Conservation (phyloP, 2,113 vertebrate genomes). For the Hippocampus guttulatus region DNA sequence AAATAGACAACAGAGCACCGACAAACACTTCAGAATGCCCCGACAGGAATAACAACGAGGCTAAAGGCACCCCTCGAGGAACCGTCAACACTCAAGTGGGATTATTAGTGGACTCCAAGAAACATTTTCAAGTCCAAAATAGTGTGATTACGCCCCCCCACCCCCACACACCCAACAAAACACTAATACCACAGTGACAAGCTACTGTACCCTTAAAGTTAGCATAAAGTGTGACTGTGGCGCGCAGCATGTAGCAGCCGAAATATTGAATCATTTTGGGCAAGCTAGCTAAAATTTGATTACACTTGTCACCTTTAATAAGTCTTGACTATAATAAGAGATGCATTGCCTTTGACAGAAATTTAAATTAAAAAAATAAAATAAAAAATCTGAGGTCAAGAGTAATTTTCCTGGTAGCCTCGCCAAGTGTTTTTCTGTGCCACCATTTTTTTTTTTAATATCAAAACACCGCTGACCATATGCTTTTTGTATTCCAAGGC, state of each 20-base stretch:
- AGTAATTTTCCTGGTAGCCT: neutral
- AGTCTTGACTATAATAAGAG: neutral
- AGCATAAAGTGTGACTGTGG: neutral
- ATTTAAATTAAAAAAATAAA: no score
- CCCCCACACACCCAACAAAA: no score
- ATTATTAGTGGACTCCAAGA: neutral
- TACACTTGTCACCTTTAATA: neutral
- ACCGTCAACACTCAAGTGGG: neutral
- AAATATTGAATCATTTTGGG: neutral
- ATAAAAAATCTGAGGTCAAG: no score
- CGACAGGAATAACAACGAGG: neutral
- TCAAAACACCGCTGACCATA: neutral
- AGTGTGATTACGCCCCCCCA: neutral
- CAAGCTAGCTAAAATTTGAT: neutral
- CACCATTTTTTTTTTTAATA: neutral
- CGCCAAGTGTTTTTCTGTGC: neutral
- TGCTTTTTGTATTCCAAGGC: conserved; percentile 4
- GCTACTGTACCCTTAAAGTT: neutral
- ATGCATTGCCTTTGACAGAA: neutral
- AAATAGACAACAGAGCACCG: conserved; percentile 1
- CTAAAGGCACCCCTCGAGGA: neutral
- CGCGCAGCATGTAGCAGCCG: neutral
- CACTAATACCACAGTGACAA: neutral
- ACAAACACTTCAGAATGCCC: conserved; percentile 10
- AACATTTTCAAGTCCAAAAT: neutral